A percentile compares a stretch with the other conserved stretches of the same genome.
Conservation (phyloP, 2,888 invertebrate genomes). For the Chrysodeixis includens region DNA sequence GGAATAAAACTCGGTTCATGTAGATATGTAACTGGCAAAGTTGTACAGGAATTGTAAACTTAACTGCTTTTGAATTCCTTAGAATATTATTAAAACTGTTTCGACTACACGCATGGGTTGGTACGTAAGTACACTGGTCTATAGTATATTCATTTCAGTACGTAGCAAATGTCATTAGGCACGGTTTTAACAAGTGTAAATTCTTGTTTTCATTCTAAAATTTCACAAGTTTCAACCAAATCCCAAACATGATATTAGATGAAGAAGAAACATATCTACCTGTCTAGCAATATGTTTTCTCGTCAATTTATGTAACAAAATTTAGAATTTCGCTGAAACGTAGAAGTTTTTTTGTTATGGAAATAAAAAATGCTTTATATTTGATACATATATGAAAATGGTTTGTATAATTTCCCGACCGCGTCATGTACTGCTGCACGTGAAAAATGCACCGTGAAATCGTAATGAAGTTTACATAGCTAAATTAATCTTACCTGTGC, state of each 20-base stretch:
- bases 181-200: constrained; percentile 4
- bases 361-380: too few species aligned
- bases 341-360: too few species aligned
- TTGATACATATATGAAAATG: too few species aligned
- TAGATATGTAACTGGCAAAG: constrained; percentile 17
- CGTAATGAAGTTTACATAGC: constrained; percentile 18
- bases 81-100: background rate
- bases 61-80: background rate
- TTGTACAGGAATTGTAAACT: background rate
- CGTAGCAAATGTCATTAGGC: background rate
- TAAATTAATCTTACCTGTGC: constrained; percentile 21
- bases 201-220: background rate
- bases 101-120: background rate
- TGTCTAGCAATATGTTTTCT: too few species aligned
- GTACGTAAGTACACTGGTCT: too few species aligned
- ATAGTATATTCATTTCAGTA: background rate
- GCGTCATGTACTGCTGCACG: constrained; percentile 34
- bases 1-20: constrained; percentile 42
- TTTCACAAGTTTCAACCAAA: background rate
- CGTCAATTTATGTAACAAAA: too few species aligned
- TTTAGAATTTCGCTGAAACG: too few species aligned
- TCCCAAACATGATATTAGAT: background rate
- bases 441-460: constrained; percentile 52
- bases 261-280: too few species aligned
- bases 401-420: constrained; percentile 38